Conservation (phyloP, 2,113 vertebrate genomes). For the Pimephales promelas region DNA sequence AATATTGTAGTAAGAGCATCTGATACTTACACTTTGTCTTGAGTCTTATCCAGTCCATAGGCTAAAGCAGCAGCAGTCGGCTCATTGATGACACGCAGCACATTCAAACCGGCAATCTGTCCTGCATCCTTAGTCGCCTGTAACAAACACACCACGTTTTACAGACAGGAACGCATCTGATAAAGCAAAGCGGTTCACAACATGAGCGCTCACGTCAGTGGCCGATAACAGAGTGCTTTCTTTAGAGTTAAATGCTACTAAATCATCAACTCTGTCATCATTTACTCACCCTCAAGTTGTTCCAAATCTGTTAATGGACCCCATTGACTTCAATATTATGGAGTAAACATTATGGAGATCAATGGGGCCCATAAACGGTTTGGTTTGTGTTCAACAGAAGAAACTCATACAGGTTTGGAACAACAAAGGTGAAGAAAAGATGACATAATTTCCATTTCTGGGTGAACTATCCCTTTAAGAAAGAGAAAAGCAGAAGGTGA, state of each 20-base stretch:
- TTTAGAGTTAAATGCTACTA: too few relatives aligned
- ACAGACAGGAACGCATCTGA: not conserved
- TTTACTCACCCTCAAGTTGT: too few relatives aligned
- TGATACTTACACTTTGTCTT: conserved; percentile 90
- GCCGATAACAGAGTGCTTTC: too few relatives aligned
- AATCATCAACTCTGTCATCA: too few relatives aligned
- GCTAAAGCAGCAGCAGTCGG: conserved; percentile 96
- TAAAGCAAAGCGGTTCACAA: not conserved
- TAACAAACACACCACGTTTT: not conserved
- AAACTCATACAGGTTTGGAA: too few relatives aligned
- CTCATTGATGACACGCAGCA: conserved; percentile 96
- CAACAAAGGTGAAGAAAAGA: too few relatives aligned
- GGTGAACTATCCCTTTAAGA: not conserved
- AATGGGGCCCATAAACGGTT: too few relatives aligned
- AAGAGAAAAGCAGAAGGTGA: not conserved
- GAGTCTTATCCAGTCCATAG: conserved; percentile 97
- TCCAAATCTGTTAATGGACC: too few relatives aligned
- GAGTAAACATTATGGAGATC: too few relatives aligned
- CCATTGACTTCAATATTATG: too few relatives aligned
- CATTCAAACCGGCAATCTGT: conserved; percentile 94
- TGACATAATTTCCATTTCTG: too few relatives aligned
- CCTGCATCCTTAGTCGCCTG: conserved; percentile 98
- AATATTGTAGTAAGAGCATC: not conserved
- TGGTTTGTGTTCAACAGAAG: too few relatives aligned
- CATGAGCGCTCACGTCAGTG: not conserved